phyloP scores from a whole-genome alignment of 37 sponge, comb jelly and placozoan genomes.

The Haliclona indistincta region DNA sequence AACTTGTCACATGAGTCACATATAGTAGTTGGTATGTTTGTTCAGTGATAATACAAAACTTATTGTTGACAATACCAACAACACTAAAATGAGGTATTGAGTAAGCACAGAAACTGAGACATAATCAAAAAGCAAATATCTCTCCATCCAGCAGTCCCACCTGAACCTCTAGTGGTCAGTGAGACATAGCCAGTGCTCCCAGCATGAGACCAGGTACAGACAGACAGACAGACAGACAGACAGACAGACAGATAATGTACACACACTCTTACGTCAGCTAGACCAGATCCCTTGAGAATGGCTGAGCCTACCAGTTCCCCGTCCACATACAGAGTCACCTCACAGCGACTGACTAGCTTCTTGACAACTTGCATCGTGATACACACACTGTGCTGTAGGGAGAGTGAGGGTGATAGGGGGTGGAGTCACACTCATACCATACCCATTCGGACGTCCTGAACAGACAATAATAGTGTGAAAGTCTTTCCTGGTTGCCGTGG shows the following conservation, averaged over 20 bases:
- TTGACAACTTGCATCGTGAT: slow-evolving; percentile 39
- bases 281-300: slow-evolving; percentile 49
- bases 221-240: background rate
- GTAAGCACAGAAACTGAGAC: no score
- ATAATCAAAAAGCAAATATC: no score
- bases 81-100: no score
- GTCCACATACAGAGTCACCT: slow-evolving; percentile 70
- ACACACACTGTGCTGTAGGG: slow-evolving; percentile 69
- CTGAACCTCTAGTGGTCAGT: no score
- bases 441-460: slow-evolving; percentile 69
- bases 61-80: no score
- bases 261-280: slow-evolving; percentile 55
- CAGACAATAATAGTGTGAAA: slow-evolving; percentile 55
- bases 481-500: slow-evolving; percentile 72
- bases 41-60: no score
- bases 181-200: background rate
- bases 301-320: slow-evolving; percentile 35
- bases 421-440: slow-evolving; percentile 33
- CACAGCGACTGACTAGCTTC: slow-evolving; percentile 41
- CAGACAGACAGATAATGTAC: background rate
- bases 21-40: no score
- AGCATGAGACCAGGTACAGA: background rate
- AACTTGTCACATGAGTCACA: no score
- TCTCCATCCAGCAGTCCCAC: no score
- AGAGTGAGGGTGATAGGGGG: background rate